phyloP scores from a whole-genome alignment of 2,113 vertebrate genomes.

The Psammodynastes pulverulentus region DNA sequence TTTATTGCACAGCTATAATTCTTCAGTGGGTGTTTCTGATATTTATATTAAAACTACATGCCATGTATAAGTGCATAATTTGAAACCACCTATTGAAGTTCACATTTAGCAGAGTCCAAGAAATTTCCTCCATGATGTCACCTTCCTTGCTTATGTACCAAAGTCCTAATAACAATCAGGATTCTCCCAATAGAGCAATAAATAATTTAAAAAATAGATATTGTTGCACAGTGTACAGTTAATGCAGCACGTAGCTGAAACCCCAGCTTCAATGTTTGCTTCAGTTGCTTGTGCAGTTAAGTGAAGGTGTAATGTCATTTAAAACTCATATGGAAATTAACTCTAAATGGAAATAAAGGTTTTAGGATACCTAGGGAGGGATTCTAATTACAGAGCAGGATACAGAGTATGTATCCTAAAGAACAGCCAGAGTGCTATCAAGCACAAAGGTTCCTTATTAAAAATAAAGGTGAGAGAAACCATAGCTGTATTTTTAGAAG shows the following conservation, averaged over 20 bases:
- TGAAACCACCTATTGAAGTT: not conserved
- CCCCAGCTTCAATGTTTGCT: not conserved
- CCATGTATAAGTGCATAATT: not conserved
- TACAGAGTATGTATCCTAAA: slow-evolving; percentile 41
- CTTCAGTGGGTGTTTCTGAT: not conserved
- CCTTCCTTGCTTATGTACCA: not conserved
- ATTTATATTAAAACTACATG: not conserved
- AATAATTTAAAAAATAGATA: not conserved
- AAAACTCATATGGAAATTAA: not conserved
- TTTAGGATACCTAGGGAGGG: slow-evolving; percentile 37
- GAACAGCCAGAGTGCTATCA: slow-evolving; percentile 30
- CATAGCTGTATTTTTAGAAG: slow-evolving; percentile 59
- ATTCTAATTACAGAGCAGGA: slow-evolving; percentile 56
- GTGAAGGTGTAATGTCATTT: not conserved
- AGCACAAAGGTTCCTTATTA: slow-evolving; percentile 58
- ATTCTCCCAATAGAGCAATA: not conserved
- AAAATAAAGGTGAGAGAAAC: slow-evolving; percentile 47
- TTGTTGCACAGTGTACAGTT: not conserved
- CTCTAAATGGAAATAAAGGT: slow-evolving; percentile 24
- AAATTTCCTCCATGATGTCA: not conserved
- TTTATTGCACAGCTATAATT: not conserved
- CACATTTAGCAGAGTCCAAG: not conserved
- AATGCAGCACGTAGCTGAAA: not conserved
- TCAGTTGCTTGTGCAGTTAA: not conserved
- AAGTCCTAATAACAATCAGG: not conserved